phyloP scores from a whole-genome alignment of 2,113 vertebrate genomes.

The Ptyas mucosa region DNA sequence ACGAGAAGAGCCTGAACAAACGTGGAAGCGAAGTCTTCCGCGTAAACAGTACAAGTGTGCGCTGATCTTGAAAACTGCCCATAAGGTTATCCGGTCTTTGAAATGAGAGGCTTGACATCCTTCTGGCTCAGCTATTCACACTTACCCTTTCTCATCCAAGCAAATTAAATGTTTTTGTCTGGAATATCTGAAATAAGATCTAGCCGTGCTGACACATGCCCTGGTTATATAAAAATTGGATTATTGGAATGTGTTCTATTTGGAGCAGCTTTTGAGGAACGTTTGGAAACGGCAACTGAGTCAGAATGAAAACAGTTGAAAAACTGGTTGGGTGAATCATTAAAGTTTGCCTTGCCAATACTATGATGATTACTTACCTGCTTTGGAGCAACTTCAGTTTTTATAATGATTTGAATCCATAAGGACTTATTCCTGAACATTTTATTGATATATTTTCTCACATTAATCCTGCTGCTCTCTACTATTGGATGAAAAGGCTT shows the following conservation, averaged over 20 bases:
- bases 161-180: neutral
- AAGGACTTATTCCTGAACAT: neutral
- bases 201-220: neutral
- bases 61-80: neutral
- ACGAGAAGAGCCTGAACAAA: neutral
- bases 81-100: neutral
- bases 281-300: neutral
- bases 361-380: neutral
- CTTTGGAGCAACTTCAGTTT: neutral
- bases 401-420: neutral
- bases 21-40: neutral
- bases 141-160: neutral
- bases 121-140: neutral
- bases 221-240: neutral
- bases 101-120: too few species aligned
- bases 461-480: neutral
- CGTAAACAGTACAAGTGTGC: neutral
- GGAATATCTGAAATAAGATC: neutral
- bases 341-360: neutral
- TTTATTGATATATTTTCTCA: neutral
- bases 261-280: neutral
- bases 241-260: neutral
- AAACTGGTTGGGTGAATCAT: neutral
- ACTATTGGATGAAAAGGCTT: neutral
- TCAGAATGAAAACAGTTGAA: neutral